A percentile compares a stretch with the other conserved stretches of the same genome.
Conservation (phyloP, 2,113 vertebrate species). For the Sylvilagus bachmani region DNA sequence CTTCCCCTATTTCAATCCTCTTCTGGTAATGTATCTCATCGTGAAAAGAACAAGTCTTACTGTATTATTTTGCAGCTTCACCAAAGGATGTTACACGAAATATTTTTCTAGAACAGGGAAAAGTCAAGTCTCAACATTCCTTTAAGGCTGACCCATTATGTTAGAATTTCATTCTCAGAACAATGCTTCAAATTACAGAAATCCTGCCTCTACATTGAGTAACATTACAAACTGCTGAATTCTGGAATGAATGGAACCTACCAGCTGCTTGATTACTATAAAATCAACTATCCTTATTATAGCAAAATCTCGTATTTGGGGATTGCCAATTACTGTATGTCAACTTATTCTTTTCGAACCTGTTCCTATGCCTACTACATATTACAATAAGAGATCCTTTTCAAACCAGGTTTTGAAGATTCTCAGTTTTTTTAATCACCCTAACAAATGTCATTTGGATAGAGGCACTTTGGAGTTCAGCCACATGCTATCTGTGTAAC, state of each 20-base stretch:
- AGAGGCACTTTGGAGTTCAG: neutral
- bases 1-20: neutral
- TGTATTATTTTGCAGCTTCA: neutral
- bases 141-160: neutral
- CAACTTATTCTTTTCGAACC: neutral
- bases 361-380: neutral
- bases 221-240: neutral
- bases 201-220: neutral
- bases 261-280: neutral
- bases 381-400: constrained; percentile 1
- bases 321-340: neutral
- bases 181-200: constrained; percentile 2
- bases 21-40: neutral
- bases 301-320: neutral
- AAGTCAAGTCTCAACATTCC: neutral
- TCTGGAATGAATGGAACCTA: neutral
- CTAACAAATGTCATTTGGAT: neutral
- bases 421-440: constrained; percentile 13
- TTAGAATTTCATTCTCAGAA: constrained; percentile 30
- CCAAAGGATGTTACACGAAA: neutral
- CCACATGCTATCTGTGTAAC: neutral
- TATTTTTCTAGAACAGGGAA: neutral
- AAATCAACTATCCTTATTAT: neutral
- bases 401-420: neutral
- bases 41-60: neutral